Evolutionary conservation across 2,113 vertebrate species (phyloP).

Genomic region (Ramphastos sulfuratus): DNA sequence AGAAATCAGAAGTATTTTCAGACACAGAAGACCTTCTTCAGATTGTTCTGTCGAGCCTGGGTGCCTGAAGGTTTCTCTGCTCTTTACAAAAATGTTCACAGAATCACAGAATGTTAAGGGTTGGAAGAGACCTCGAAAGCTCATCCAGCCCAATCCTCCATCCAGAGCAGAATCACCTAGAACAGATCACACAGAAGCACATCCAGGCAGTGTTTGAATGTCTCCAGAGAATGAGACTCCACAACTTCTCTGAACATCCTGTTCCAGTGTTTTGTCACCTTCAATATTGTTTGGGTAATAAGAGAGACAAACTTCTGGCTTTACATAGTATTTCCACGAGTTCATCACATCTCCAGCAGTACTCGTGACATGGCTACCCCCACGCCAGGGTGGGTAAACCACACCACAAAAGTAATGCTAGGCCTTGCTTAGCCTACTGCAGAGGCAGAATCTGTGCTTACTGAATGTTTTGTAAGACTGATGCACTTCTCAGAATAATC

Average conservation of each 20-base stretch:
- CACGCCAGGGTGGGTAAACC: not conserved
- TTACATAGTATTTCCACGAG: not conserved
- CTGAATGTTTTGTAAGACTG: not conserved
- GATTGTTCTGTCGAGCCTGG: not conserved
- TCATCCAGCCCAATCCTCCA: no score
- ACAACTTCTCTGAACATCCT: no score
- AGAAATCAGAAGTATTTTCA: not conserved
- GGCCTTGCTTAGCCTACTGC: not conserved
- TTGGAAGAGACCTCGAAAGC: no score
- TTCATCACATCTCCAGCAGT: not conserved
- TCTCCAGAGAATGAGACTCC: no score
- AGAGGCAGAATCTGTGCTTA: not conserved
- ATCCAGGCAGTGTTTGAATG: no score
- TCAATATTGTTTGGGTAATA: not conserved
- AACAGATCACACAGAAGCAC: no score
- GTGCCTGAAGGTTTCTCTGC: not conserved
- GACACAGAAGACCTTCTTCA: not conserved
- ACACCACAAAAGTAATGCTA: not conserved
- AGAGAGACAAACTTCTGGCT: not conserved
- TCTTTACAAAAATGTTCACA: not conserved
- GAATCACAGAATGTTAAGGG: no score
- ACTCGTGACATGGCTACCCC: not conserved
- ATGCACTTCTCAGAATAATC: not conserved
- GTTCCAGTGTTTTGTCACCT: no score
- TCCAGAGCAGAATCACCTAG: no score